Conservation (phyloP, 2,888 invertebrate genomes). For the Augochlorella aurata region DNA sequence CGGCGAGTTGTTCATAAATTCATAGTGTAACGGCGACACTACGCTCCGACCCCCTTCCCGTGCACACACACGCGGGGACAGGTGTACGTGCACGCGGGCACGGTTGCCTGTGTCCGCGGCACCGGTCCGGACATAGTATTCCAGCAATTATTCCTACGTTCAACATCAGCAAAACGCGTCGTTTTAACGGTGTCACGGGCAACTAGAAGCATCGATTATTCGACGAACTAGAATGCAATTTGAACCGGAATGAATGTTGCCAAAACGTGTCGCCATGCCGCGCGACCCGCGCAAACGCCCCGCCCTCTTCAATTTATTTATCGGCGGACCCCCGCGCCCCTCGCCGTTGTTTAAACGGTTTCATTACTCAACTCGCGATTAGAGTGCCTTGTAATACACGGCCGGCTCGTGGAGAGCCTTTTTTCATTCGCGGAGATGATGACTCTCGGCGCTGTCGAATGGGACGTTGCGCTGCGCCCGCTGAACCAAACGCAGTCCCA, state of each 20-base stretch:
- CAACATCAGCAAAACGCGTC: conserved; percentile 39
- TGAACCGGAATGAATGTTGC: conserved; percentile 18
- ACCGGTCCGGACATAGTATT: conserved; percentile 12
- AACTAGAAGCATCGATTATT: conserved; percentile 54
- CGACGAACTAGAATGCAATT: conserved; percentile 54
- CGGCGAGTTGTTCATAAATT: conserved; percentile 51
- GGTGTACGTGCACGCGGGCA: too few relatives aligned
- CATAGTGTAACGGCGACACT: conserved; percentile 22
- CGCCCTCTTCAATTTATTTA: conserved; percentile 33
- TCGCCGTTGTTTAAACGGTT: conserved; percentile 14
- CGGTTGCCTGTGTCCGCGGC: neutral
- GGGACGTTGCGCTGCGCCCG: neutral
- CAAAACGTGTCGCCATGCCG: conserved; percentile 41
- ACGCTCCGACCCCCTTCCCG: neutral
- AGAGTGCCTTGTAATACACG: neutral
- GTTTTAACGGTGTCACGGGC: conserved; percentile 53
- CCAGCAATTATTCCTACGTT: conserved; percentile 47
- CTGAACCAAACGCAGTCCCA: too few relatives aligned
- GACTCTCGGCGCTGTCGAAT: neutral
- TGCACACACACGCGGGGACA: too few relatives aligned
- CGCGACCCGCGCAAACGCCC: neutral
- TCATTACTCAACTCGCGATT: conserved; percentile 32
- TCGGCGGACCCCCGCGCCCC: neutral
- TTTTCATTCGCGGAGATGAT: neutral
- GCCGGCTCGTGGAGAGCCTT: neutral